These are phyloP conservation scores for Heterotilapia buettikoferi DNA, from an alignment of 2,113 vertebrate genomes.

Conservation along the genomic window DNA sequence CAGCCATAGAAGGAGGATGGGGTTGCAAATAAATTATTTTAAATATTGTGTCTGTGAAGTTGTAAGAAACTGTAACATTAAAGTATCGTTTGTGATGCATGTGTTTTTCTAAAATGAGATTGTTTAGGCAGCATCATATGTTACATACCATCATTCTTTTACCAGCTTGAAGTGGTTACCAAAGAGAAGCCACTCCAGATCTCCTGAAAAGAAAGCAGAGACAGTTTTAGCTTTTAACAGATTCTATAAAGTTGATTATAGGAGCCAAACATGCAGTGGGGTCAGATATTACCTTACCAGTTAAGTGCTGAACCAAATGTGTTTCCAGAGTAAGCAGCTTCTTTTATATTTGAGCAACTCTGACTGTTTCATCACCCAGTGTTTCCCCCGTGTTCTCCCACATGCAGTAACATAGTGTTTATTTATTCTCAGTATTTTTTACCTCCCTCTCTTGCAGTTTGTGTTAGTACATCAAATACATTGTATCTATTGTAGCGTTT, in stretches of 20 bases:
- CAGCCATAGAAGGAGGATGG: not conserved
- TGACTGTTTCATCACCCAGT: not conserved
- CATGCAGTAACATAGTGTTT: not conserved
- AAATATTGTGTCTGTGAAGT: not conserved
- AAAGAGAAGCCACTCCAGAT: not conserved
- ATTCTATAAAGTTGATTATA: not conserved
- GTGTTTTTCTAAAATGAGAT: not conserved
- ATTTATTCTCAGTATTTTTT: not conserved
- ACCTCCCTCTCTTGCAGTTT: not conserved
- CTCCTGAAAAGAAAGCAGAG: not conserved
- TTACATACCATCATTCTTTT: not conserved
- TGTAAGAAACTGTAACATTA: not conserved
- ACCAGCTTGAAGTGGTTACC: not conserved
- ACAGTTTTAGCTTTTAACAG: not conserved
- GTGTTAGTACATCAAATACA: not conserved
- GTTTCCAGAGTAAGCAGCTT: not conserved
- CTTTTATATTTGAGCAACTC: not conserved
- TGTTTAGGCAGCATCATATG: not conserved
- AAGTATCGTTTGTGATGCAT: not conserved
- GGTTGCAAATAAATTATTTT: not conserved
- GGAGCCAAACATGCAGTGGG: accelerated
- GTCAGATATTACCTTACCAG: not conserved
- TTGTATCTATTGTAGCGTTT: not conserved
- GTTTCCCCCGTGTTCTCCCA: not conserved
- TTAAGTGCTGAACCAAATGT: not conserved